Evolutionary conservation across 2,113 vertebrate genomes (phyloP), one percentile per base, ranked within the genome.

Genomic region (Phalacrocorax carbo): DNA sequence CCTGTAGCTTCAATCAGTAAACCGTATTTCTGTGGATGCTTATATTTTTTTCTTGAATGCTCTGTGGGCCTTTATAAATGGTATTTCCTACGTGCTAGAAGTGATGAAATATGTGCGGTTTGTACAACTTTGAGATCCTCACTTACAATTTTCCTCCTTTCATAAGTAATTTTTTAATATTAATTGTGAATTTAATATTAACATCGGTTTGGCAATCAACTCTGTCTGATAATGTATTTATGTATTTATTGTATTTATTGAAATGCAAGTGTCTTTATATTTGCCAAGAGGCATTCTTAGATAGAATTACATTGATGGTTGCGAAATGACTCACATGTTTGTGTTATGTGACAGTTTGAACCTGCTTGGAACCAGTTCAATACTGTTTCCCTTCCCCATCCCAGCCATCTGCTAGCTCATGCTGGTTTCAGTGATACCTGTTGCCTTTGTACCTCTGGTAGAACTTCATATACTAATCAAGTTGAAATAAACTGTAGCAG

Each of bases 271-370:
- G 22, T 49, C 42, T 82, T 90, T 79, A 3, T 91, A 26, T 92
- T 95, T 96, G 95, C 94, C 62, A 92, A 83, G 93, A 95, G 93
- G 44, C 79, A 42, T 92, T 95, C 57, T 94, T 72, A 78, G 92
- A 81, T 92, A 95, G 97, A 96, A 89, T 96, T 96, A 97, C 96
- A 71, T 58, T 93, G 95, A 8, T 72, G 89, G 75, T 91, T 98
- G 80, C 91, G 96, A 76, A 97, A 91, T 90, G 76, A 95, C 92
- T 98, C 90, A 81, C 76, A 15, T 94, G 93, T 93, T 97, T 96
- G 65, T 2, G 10, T 81, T 94, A 3, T 88, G 86, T 94, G 96
- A 95, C 87, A 91, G 94, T 98, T 96, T 97, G 91, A 97, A 98
- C 93, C 88, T 87, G 76, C 86, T 97, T 94, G 94, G 86, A 86